Conservation (phyloP, 2,113 vertebrate species). For the Paratilapia polleni region DNA sequence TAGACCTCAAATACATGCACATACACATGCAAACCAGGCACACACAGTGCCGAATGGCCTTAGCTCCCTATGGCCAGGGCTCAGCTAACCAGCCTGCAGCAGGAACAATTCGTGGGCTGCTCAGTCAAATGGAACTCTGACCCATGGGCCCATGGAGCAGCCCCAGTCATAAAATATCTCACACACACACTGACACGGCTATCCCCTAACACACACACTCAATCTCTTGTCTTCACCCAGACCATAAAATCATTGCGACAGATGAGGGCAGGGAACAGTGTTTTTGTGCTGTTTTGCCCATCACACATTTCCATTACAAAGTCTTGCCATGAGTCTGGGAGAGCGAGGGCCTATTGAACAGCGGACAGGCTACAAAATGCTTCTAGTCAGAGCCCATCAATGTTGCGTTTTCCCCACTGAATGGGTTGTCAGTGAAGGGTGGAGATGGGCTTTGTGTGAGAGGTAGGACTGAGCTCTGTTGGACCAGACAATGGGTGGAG, state of each 20-base stretch:
- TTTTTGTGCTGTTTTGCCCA: slow-evolving; percentile 73
- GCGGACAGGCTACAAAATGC: slow-evolving; percentile 73
- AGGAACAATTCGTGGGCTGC: slow-evolving; percentile 67
- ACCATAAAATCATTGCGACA: slow-evolving; percentile 74
- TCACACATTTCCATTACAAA: slow-evolving; percentile 81
- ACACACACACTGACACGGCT: slow-evolving; percentile 43
- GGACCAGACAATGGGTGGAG: slow-evolving; percentile 69
- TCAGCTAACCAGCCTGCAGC: slow-evolving; percentile 62
- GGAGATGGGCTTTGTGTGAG: slow-evolving; percentile 67
- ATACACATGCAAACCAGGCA: background rate
- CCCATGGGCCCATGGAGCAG: slow-evolving; percentile 63
- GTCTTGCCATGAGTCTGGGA: slow-evolving; percentile 72
- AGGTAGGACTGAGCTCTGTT: slow-evolving; percentile 49
- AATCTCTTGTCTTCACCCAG: slow-evolving; percentile 51
- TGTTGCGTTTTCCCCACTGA: slow-evolving; percentile 62
- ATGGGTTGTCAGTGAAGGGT: slow-evolving; percentile 67
- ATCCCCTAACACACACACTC: slow-evolving; percentile 30
- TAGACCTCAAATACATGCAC: background rate
- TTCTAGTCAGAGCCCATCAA: slow-evolving; percentile 73
- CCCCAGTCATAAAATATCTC: slow-evolving; percentile 65
- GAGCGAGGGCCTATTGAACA: slow-evolving; percentile 67
- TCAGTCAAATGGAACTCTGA: slow-evolving; percentile 69
- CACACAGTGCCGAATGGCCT: slow-evolving; percentile 27
- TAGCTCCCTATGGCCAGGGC: slow-evolving; percentile 40
- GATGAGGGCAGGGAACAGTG: slow-evolving; percentile 75